Base-by-base conservation (phyloP, 1,140 invertebrate genomes). In the Dendroctonus ponderosae region DNA sequence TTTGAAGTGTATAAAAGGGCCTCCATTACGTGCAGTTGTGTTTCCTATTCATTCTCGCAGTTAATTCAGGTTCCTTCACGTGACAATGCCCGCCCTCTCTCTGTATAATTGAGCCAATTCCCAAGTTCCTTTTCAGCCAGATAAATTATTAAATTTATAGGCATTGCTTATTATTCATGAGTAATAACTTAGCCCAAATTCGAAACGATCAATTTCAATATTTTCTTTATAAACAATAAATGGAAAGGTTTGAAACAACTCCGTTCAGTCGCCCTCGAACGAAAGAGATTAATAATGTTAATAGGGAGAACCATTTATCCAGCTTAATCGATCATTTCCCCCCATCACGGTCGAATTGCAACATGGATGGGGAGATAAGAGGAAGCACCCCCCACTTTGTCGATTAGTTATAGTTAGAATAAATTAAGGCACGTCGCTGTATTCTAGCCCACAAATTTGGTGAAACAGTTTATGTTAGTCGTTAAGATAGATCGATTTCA, bases 321-420 rank as follows among this genome's bases (percentile, higher is more conserved):
- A 46, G 49, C 39, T 63, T 56, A 54, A 44, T 56, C 52, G 62
- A 50, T 63, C 62, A 63, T 63, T 63, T 63, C 51, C 62, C 11
- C 50, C 15, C 52, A 63, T 63, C 62, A 63, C 50, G 38, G 39
- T 40, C 44, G 44, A 9, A 9, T 61, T 49, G 7, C 26, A 26
- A 26, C 26, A 26, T 26, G 26, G 26, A 26, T 26, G 26, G 26
- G 26, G 26, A 26, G 26, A 26, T 26, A 26, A 26, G 26, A 26
- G 26, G 26, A 26, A 26, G 26, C 26, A 26, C 49, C 12, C 44
- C 48, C 60, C 38, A 40, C 51, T 39, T 56, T 44, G 42, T 63
- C 62, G 52, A 63, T 63, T 63, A 63, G 62, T 56, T 63, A 63
- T 56, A 51, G 52, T 54, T 54, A 40, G 41, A 62, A 62, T 62